Evolutionary conservation across 2,888 invertebrate genomes (phyloP), one percentile per base, ranked within the genome.

Genomic region (Lasioglossum leucozonium): DNA sequence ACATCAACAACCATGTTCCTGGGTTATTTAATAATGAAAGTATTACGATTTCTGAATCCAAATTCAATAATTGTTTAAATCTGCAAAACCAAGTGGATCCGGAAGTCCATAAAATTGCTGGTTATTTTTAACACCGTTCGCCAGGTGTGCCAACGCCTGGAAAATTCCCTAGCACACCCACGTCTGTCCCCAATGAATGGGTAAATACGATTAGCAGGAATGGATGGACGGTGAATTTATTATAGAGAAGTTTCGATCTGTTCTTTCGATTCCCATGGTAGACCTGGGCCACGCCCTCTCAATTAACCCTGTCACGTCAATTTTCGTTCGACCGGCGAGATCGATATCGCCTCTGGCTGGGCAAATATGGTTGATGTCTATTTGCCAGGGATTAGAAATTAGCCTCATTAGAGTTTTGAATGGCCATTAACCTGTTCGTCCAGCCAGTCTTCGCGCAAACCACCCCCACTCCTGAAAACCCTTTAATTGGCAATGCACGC

Each of bases 251-350:
- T 30, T 65, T 34, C 65, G 65, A 65, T 65, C 30, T 18, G 65
- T 65, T 65, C 65, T 8, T 65, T 34, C 65, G 18, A 65, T 30
- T 30, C 65, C 65, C 18, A 30, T 34, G 65, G 47, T 34, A 16
- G 72, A n/a, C 26, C 26, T 51, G 26, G 65, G 30, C 51, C 30
- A 26, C 62, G 42, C 18, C 69, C 75, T 26, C 76, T 69, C 75
- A 44, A 86, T 87, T 86, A 82, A 82, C 79, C 26, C 73, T 62
- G 80, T 65, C 75, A 77, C 79, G 77, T 86, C 77, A 80, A 86
- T 80, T 78, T 82, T 78, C 86, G 51, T 75, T 69, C 55, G 65
- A 80, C 83, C 62, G 62, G 30, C 10, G 13, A 58, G 77, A 86
- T 87, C 87, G 84, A 87, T 86, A 85, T 73, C 72, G 79, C 87